Base-by-base conservation (phyloP, 2,113 vertebrate species). In the Chaenogobius annularis region DNA sequence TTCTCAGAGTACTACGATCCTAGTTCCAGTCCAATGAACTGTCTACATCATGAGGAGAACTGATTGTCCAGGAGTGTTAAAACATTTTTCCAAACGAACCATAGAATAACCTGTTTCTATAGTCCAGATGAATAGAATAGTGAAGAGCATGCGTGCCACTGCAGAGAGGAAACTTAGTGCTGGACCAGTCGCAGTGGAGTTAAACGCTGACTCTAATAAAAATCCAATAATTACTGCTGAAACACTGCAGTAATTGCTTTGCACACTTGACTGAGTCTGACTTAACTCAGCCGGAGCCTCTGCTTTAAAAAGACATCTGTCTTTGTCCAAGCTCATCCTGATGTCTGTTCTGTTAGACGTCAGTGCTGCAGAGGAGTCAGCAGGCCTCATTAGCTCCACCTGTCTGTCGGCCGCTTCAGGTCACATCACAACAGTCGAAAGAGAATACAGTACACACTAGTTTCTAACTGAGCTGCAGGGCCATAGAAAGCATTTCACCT, bases 171-270 rank as follows among this genome's bases (percentile, higher is more conserved):
- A 19, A 68, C 68, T 79, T n/a, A 70, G 23, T 66, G 54, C n/a
- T 23, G 3, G 50, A 73, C n/a, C n/a, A 79, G 69, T 69, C 7
- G 12, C 20, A 5, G 12, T 37, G 23, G 40, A 70, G 77, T 66
- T 12, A 20, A 71, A 70, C 66, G 54, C 17, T 67, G 66, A 59
- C 50, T 55, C 44, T 20, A 55, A 66, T 75, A 67, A 64, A 69
- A 72, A 64, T 71, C 59, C 64, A 40, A 69, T 61, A 70, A 84
- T 81, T 79, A 77, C n/a, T 64, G 37, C 70, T 56, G 62, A 68
- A 66, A 64, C 46, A 40, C 64, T 20, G 72, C 62, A 31, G 69
- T 86, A 74, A 87, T 82, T 79, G 48, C 4, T 67, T 82, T 85
- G 77, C 76, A 73, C 83, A 76, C 76, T 68, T 77, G 61, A 71